Evolutionary conservation across 2,888 invertebrate genomes (phyloP), one percentile per base, ranked within the genome.

Genomic region (Orthonevra nobilis): DNA sequence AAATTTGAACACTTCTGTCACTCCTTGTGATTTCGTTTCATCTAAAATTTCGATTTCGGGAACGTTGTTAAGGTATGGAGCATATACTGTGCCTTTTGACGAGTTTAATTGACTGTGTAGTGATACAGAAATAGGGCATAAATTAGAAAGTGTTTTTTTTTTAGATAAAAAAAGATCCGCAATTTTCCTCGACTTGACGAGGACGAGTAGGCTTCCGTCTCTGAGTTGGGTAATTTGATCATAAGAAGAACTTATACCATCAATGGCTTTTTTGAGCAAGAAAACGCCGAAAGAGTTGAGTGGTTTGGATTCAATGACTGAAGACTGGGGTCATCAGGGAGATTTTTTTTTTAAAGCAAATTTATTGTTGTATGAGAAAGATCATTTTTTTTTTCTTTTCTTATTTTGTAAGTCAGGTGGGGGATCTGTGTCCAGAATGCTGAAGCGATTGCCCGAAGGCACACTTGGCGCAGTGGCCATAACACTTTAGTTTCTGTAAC

Each of bases 211-310:
- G 19, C 12, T 28, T 0, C 61, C 60, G 9, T 61, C 36, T 9
- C 36, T 15, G 0, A 48, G 19, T 26, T 46, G 15, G 2, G 46
- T 17, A 2, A 60, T 60, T 7, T 2, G 2, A 3, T 60, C 32
- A 10, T 34, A 46, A 1, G 14, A 32, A 3, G 36, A 19, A 15
- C 46, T 46, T 1, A 46, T 46, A 15, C 44, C 58, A 9, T 42
- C 58, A n/a, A 52, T 52, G n/a, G 46, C 46, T 36, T 46, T 61
- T 38, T 63, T 63, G 0, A 48, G n/a, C 28, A 48, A 9, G 7
- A 61, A 48, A 0, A 61, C 34, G 20, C 48, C 48, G 7, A 46
- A 14, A 20, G 61, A 38, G 9, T 23, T 36, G 3, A 40, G 40
- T 9, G 28, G 23, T 0, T 50, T 20, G 20, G 19, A 7, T 15